A percentile compares a stretch with the other conserved stretches of the same genome.
phyloP scores from a whole-genome alignment of 2,797 vertebrate genomes.

The Peromyscus nudipes region DNA sequence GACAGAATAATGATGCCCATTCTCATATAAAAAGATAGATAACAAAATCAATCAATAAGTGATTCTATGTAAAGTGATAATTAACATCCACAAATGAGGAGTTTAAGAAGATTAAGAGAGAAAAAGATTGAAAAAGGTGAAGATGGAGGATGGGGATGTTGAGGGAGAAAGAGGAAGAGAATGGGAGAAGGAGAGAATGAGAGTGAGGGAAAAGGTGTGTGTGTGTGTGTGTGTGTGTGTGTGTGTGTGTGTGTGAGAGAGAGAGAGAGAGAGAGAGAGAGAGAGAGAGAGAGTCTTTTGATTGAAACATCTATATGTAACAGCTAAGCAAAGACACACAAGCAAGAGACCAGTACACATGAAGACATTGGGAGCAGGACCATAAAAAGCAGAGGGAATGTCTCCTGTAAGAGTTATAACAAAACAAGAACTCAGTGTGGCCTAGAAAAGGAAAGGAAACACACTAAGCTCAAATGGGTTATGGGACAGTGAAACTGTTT shows the following conservation, averaged over 20 bases:
- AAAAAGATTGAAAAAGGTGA: background rate
- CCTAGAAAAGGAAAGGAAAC: background rate
- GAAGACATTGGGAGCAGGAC: background rate
- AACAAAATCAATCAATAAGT: background rate
- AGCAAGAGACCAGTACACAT: background rate
- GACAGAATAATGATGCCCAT: background rate
- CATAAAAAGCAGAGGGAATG: background rate
- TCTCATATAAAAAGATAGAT: background rate
- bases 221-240: too few relatives aligned
- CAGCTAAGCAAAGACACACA: background rate
- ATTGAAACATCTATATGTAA: background rate
- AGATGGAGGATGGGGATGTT: background rate
- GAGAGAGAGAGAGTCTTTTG: background rate
- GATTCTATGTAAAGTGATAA: background rate
- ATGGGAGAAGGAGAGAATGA: background rate
- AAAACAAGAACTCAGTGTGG: background rate
- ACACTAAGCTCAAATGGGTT: background rate
- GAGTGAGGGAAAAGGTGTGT: background rate
- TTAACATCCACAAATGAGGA: background rate
- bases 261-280: background rate
- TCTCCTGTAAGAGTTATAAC: background rate
- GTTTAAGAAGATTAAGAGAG: background rate
- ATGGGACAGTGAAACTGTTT: background rate
- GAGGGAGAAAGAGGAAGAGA: background rate
- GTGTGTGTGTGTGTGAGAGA: background rate